Base-by-base conservation (phyloP, 37 sponge, comb jelly and placozoan species). In the Crambe crambe region DNA sequence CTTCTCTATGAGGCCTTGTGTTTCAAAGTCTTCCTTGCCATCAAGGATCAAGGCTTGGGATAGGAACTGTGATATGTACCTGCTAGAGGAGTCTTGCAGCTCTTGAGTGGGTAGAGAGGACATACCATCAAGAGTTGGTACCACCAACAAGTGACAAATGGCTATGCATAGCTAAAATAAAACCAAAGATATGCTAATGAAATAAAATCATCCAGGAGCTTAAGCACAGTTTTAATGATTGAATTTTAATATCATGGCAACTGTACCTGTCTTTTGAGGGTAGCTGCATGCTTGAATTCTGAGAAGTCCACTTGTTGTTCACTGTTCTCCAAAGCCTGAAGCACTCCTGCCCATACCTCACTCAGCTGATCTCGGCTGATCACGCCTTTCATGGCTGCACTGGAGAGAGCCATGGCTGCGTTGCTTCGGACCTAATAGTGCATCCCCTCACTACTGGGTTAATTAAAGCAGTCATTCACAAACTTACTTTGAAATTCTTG, bases 401-500 rank as follows among this genome's bases (percentile, higher is more conserved):
- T 58, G 0, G 75, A 67, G 57, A 87, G 73, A n/a, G 88, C 88
- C 61, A 81, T 39, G 0, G 88, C 81, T 17, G 88, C 88, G 76
- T 87, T 75, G 38, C 38, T 87, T 23, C 88, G 81, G 2, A 87
- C 88, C 88, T 87, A 26, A 2, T 23, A 8, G 3, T 70, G 43
- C 43, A 43, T 6, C 5, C 34, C 68, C n/a, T 12, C 27, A 3
- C 3, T 68, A 34, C 20, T 18, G 39, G 18, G 27, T 27, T 2
- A 26, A 10, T 31, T 1, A 23, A 76, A 21, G 26, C 25, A 59
- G 27, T 56, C 2, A 22, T 8, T 2, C 31, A 65, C 9, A 37
- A 2, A 6, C 56, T 35, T 70, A 87, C 88, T 62, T 87, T 87
- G 56, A 87, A 87, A 70, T 87, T 87, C 29, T 75, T 75, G 63